Conservation (phyloP, 2,888 invertebrate species). For the Drepanosiphum platanoidis region DNA sequence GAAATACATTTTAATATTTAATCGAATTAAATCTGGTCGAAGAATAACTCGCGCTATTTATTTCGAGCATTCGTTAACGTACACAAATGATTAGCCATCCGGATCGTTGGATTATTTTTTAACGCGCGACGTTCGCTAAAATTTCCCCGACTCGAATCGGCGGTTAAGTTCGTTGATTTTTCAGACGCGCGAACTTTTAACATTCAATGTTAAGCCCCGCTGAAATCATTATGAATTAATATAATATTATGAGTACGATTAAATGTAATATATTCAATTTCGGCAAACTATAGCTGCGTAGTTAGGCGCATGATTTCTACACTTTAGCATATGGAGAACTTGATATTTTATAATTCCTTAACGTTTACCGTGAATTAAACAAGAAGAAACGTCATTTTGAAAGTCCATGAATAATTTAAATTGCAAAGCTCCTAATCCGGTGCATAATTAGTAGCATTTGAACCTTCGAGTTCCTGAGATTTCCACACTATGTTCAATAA, state of each 20-base stretch:
- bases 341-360: not conserved
- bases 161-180: not conserved
- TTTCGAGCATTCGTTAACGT: too few relatives aligned
- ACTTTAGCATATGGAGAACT: not conserved
- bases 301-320: not conserved
- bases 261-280: not conserved
- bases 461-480: not conserved
- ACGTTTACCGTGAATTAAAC: not conserved
- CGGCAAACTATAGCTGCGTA: not conserved
- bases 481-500: slow-evolving; percentile 1
- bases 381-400: slow-evolving; percentile 14
- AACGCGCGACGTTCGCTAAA: too few relatives aligned
- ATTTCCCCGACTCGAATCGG: too few relatives aligned
- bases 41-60: too few relatives aligned
- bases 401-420: slow-evolving; percentile 42
- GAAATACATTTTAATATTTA: too few relatives aligned
- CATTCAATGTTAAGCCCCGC: not conserved
- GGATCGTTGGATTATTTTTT: too few relatives aligned
- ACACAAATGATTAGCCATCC: too few relatives aligned
- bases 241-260: not conserved
- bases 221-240: not conserved
- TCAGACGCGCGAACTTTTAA: not conserved
- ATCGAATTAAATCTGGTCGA: too few relatives aligned
- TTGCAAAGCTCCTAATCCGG: slow-evolving; percentile 1
- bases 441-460: slow-evolving; percentile 34